Evolutionary conservation across 2,888 invertebrate genomes (phyloP).

Genomic region (Cephus pygmeus): DNA sequence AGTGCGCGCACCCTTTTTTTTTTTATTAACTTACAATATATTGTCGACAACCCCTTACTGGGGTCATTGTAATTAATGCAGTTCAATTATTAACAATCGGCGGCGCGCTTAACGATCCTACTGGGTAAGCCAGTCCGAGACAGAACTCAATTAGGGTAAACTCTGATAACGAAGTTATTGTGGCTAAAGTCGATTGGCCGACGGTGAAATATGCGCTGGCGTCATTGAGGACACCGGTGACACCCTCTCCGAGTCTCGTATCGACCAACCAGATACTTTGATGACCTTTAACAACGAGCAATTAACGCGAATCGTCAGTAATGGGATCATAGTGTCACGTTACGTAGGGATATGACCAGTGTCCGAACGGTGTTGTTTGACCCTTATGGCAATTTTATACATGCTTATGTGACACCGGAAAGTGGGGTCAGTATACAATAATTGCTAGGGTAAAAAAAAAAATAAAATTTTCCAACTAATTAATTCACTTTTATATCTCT

Average conservation of each 20-base stretch:
- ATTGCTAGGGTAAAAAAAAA: not conserved
- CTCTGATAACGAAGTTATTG: constrained; percentile 39
- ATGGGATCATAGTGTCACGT: constrained; percentile 36
- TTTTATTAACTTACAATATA: not conserved
- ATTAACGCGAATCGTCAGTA: constrained; percentile 57
- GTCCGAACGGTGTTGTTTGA: constrained; percentile 47
- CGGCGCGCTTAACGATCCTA: not conserved
- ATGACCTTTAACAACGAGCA: constrained; percentile 62
- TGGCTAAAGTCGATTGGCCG: constrained; percentile 6
- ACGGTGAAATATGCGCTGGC: not conserved
- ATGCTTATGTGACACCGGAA: constrained; percentile 18
- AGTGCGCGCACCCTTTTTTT: not conserved
- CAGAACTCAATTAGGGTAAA: constrained; percentile 26
- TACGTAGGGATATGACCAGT: constrained; percentile 22
- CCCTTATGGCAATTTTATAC: constrained; percentile 37
- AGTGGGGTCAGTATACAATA: constrained; percentile 14
- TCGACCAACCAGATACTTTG: constrained; percentile 51
- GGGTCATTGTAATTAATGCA: not conserved
- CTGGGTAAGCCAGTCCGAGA: not conserved
- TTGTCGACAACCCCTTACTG: not conserved
- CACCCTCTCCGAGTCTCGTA: not conserved
- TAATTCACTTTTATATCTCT: not conserved
- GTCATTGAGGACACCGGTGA: not conserved
- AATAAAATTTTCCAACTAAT: too few species aligned
- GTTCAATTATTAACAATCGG: not conserved